Evolutionary conservation across 2,797 vertebrate genomes (phyloP), one percentile per base, ranked within the genome.

Genomic region (Spheniscus humboldti): DNA sequence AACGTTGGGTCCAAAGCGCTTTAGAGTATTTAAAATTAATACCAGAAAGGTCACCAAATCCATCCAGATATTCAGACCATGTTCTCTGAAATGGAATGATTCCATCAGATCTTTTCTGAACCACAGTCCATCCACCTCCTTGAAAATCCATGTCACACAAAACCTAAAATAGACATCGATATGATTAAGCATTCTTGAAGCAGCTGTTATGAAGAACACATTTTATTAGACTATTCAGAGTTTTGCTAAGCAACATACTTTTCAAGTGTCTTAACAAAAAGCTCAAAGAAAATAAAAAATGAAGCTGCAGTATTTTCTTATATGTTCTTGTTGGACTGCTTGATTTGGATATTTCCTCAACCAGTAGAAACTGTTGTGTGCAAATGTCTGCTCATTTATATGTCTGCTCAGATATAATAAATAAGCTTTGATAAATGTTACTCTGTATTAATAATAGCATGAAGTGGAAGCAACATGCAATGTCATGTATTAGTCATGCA

Each of bases 121-220:
- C 97, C 91, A 99, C 98, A 4, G 99, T 99, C 99, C 99, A 99
- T 59, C 99, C 99, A 14, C 99, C 99, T 92, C 98, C 99, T 99
- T 98, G 99, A 91, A 99, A 99, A 96, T 99, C 99, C 99, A 99
- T 99, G 96, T 99, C 99, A 97, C 99, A 99, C 96, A 99, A 99
- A 47, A 99, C 99, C 99, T 99, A 97, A 88, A 97, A 95, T 2
- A 71, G 63, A 81, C 6, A 83, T 30, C 87, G 33, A n/a, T 71
- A 67, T 13, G 18, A 82, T 67, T 64, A 94, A 73, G 39, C 13
- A 47, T 73, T 92, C 56, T 69, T 81, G 18, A 94, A 81, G n/a
- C 10, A 79, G 18, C 18, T 84, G 27, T 78, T 80, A 90, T 3
- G 10, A 86, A 59, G 47, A 86, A 88, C 45, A 82, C 15, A 41